Percentiles rank a stretch among this genome's conserved stretches.
These are phyloP conservation scores for Epizoanthus rinbou DNA, from an alignment of 92 coral and sea anemone species.

Conservation along the genomic window DNA sequence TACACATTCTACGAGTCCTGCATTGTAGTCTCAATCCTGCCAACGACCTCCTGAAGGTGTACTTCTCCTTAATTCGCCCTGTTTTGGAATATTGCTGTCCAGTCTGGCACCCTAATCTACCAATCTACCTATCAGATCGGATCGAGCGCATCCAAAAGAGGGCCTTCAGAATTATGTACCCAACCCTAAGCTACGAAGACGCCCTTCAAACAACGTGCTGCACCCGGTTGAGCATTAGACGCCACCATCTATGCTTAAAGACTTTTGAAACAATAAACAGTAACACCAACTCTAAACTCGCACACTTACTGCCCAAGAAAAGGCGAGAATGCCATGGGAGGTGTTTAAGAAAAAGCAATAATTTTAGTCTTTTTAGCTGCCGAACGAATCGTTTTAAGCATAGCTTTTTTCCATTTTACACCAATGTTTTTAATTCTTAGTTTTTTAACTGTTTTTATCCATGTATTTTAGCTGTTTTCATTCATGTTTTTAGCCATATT, in stretches of 20 bases:
- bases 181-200: conserved; percentile 12
- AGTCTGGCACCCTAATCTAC: conserved; percentile 6
- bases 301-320: conserved; percentile 26
- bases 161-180: conserved; percentile 14
- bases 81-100: conserved; percentile 17
- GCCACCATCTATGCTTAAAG: conserved; percentile 1
- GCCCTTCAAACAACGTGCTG: conserved; percentile 23
- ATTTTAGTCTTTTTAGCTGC: conserved; percentile 27
- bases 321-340: conserved; percentile 1
- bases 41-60: conserved; percentile 27
- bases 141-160: conserved; percentile 20
- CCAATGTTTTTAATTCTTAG: conserved; percentile 8
- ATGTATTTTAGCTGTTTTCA: too few species aligned
- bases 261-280: conserved; percentile 5
- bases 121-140: neutral
- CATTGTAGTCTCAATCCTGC: conserved; percentile 16
- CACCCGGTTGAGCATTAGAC: conserved; percentile 1
- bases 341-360: conserved; percentile 6
- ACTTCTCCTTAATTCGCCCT: conserved; percentile 14
- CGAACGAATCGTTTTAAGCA: conserved; percentile 21
- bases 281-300: conserved; percentile 8
- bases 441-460: neutral
- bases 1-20: conserved; percentile 12
- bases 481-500: too few species aligned
- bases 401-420: conserved; percentile 11